Base-by-base conservation (phyloP, 2,888 invertebrate species). In the Tinea semifulvella region DNA sequence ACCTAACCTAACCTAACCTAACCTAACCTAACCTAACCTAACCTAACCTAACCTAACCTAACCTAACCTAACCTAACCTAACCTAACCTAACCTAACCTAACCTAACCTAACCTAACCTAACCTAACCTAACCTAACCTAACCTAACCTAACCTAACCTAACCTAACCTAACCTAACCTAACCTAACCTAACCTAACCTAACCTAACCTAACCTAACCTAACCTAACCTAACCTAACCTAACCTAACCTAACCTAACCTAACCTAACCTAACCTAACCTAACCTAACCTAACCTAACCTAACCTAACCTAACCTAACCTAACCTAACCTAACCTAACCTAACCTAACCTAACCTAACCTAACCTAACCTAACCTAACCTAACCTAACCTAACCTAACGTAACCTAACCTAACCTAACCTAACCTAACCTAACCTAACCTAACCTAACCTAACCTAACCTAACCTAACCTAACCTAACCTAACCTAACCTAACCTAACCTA, bases 11-110 rank as follows among this genome's bases (percentile, higher is more conserved):
- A 47, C 49, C 48, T 45, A 46, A 43, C 42, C n/a, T 48, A 49
- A 49, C 48, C 50, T 50, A 53, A 51, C 51, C 52, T 53, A 51
- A 51, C 50, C 51, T 50, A 51, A 53, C 51, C 51, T 53, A 53
- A 53, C 51, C 51, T 50, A 53, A 50, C 50, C 51, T 51, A 51
- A 51, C 49, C 50, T 51, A 52, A 50, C 50, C 50, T 51, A 52
- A 51, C 50, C 50, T 48, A 51, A 49, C 50, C 50, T 49, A 50
- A 49, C 50, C 49, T 49, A 51, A 47, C 50, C 48, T 48, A 50
- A 49, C 50, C 50, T 50, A 52, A 50, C 50, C 49, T 49, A 52
- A 50, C 48, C 49, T 49, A 49, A 48, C 48, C 50, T 48, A 50
- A 49, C 49, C 50, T 48, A 49, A 48, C 47, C 48, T 48, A 47